Evolutionary conservation across 2,113 vertebrate species (phyloP).

Genomic region (Neotoma lepida): DNA sequence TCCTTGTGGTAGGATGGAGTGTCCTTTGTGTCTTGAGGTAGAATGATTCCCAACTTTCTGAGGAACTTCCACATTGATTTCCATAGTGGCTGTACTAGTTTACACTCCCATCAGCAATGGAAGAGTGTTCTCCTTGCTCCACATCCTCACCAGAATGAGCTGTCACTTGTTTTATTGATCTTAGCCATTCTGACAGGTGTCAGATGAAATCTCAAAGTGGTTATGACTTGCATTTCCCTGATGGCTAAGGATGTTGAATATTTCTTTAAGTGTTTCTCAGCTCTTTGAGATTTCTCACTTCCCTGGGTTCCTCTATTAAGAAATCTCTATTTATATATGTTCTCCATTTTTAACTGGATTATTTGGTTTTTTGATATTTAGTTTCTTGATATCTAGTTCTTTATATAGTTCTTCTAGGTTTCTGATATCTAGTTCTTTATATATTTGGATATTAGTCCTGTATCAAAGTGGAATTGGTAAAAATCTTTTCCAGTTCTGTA

Average conservation of each 20-base stretch:
- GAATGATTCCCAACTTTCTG: neutral
- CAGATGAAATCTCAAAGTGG: neutral
- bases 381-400: neutral
- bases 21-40: neutral
- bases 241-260: neutral
- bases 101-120: neutral
- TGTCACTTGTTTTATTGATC: neutral
- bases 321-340: neutral
- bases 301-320: neutral
- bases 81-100: neutral
- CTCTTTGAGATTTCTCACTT: neutral
- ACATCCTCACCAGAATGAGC: neutral
- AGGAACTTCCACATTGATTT: neutral
- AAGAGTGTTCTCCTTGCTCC: neutral
- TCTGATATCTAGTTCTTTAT: neutral
- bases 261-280: neutral
- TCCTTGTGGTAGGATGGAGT: neutral
- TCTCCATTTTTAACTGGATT: neutral
- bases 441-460: neutral
- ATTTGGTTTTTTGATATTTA: neutral
- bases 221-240: neutral
- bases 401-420: too few relatives aligned
- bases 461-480: neutral
- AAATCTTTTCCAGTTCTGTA: neutral
- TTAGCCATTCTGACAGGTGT: neutral